Evolutionary conservation across 2,797 vertebrate species (phyloP).

Genomic region (Gymnothorax reevesii): DNA sequence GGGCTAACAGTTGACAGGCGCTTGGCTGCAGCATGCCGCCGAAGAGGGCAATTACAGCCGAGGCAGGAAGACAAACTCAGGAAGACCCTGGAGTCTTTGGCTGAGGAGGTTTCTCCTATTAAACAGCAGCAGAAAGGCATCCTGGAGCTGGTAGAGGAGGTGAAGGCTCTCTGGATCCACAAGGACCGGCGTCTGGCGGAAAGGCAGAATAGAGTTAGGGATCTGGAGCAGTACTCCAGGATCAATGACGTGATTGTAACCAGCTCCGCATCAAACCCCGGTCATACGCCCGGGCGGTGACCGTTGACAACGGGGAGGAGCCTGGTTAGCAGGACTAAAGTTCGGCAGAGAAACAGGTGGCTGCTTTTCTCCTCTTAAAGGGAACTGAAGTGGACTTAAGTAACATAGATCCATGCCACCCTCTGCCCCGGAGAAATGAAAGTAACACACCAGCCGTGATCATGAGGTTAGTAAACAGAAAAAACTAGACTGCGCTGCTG

Average conservation of each 20-base stretch:
- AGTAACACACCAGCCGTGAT: slow-evolving; percentile 8
- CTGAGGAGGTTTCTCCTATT: no score
- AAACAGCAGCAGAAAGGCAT: no score
- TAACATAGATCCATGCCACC: background rate
- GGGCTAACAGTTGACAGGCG: no score
- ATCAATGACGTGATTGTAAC: background rate
- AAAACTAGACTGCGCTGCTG: slow-evolving; percentile 6
- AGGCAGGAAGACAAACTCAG: no score
- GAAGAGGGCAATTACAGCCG: no score
- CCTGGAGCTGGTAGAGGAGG: background rate
- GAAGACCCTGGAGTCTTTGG: no score
- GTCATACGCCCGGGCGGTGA: background rate
- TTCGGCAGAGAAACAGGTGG: background rate
- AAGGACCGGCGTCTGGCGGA: background rate
- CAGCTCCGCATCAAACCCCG: background rate
- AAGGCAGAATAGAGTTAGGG: background rate
- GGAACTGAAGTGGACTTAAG: background rate
- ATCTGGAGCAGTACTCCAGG: background rate
- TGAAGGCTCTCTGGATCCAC: background rate
- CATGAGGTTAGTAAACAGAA: slow-evolving; percentile 14
- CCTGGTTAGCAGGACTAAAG: background rate
- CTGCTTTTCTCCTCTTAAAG: background rate
- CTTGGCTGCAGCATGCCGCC: no score
- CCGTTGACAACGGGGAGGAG: background rate
- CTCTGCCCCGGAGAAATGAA: background rate